Conservation (phyloP, 2,888 invertebrate genomes). For the Erebia epiphron region DNA sequence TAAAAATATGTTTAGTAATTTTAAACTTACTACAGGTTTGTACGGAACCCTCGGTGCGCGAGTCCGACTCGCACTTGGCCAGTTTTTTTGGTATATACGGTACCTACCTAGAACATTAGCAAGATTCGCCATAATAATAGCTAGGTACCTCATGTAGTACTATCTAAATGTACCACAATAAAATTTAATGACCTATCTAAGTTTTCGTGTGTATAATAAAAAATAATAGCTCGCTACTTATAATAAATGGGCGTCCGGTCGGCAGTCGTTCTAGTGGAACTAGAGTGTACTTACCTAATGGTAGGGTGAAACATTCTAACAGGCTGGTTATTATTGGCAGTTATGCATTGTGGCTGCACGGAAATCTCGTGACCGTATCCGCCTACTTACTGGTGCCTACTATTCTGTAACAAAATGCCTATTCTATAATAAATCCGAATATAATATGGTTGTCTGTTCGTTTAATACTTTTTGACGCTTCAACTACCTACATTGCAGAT, state of each 20-base stretch:
- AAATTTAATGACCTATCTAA: background rate
- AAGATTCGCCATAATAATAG: no score
- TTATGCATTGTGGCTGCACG: constrained; percentile 64
- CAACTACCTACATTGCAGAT: no score
- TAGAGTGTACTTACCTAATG: constrained; percentile 53
- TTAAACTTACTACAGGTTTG: no score
- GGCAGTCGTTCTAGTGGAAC: constrained; percentile 50
- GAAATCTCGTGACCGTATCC: constrained; percentile 63
- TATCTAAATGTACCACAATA: background rate
- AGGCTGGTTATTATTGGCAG: constrained; percentile 61
- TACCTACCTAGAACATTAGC: no score
- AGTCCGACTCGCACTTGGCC: no score
- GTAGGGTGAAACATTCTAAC: constrained; percentile 58
- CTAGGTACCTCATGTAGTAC: background rate
- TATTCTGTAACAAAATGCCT: no score
- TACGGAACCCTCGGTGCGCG: no score
- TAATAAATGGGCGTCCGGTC: constrained; percentile 57
- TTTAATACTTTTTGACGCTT: no score
- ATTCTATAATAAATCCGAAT: background rate
- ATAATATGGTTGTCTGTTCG: no score
- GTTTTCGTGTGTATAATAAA: background rate
- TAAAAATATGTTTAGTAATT: no score
- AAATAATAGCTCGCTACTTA: constrained; percentile 29
- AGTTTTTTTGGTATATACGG: no score
- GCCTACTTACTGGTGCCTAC: constrained; percentile 27